phyloP scores from a whole-genome alignment of 1,140 invertebrate genomes.

The Globodera rostochiensis region DNA sequence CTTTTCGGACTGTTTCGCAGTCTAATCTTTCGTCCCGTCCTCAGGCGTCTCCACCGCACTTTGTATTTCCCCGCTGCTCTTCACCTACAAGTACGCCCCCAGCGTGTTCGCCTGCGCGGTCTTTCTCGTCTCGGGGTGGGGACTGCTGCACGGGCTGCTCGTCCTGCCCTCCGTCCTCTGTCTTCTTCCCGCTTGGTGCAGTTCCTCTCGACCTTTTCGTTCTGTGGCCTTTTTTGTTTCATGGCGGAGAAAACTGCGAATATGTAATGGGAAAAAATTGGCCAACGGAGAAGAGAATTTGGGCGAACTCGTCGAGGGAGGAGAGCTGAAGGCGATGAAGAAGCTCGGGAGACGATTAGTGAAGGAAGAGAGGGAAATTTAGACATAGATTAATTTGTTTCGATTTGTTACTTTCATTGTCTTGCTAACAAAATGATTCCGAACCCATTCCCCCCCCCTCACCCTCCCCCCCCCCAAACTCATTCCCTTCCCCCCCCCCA shows the following conservation, averaged over 20 bases:
- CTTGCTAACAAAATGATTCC: too few species aligned
- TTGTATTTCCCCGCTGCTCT: slow-evolving; percentile 80
- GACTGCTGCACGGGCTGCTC: slow-evolving; percentile 66
- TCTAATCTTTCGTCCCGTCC: neutral
- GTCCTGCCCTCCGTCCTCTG: slow-evolving; percentile 67
- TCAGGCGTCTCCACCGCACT: slow-evolving; percentile 81
- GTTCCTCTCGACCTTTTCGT: neutral
- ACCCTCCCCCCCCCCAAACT: too few species aligned
- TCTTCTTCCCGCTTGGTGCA: slow-evolving; percentile 50
- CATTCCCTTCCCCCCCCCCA: too few species aligned
- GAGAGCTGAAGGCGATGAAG: neutral
- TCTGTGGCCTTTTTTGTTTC: neutral
- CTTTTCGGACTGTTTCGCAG: too few species aligned
- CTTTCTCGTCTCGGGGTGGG: slow-evolving; percentile 65
- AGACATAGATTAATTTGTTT: too few species aligned
- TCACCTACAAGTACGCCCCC: slow-evolving; percentile 73
- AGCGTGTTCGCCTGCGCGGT: slow-evolving; percentile 68
- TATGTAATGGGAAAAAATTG: neutral
- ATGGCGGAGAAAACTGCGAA: neutral
- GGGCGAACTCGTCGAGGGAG: neutral
- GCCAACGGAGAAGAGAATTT: neutral
- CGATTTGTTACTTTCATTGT: too few species aligned
- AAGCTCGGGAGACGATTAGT: neutral
- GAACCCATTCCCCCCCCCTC: too few species aligned
- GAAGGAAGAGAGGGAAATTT: neutral